Conservation (phyloP, 2,888 invertebrate genomes). For the Pammene fasciana region DNA sequence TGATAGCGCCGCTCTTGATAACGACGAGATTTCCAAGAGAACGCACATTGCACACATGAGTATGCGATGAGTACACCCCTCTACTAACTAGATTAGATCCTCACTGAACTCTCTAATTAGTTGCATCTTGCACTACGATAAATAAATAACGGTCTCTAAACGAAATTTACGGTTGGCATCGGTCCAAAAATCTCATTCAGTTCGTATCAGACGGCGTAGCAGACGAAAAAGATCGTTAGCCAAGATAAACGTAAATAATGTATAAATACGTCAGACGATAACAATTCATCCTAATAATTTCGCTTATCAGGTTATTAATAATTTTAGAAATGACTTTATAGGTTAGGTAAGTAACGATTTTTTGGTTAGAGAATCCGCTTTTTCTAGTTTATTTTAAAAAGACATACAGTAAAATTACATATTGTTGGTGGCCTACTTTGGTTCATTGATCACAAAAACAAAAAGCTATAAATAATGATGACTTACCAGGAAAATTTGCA, state of each 20-base stretch:
- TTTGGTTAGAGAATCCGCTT: background rate
- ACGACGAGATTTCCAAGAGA: conserved; percentile 60
- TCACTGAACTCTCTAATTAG: conserved; percentile 30
- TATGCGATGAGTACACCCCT: conserved; percentile 44
- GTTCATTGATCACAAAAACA: conserved; percentile 11
- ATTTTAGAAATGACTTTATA: background rate
- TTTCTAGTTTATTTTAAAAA: background rate
- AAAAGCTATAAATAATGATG: conserved; percentile 39
- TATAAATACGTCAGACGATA: background rate
- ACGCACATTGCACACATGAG: conserved; percentile 53
- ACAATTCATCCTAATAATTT: background rate
- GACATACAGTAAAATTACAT: background rate
- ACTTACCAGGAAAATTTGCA: conserved; percentile 63
- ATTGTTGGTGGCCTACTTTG: background rate
- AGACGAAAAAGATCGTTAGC: conserved; percentile 30
- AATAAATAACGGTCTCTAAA: conserved; percentile 44
- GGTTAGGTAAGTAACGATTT: no score
- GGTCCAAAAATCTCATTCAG: conserved; percentile 52
- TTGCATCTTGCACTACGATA: conserved; percentile 39
- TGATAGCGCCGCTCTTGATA: conserved; percentile 68
- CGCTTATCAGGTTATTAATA: background rate
- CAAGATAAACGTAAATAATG: conserved; percentile 9
- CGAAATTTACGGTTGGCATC: conserved; percentile 55
- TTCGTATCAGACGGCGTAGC: conserved; percentile 29
- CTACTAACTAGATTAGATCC: background rate